Conservation (phyloP, 2,888 invertebrate species). For the Cheilosia scutellata region DNA sequence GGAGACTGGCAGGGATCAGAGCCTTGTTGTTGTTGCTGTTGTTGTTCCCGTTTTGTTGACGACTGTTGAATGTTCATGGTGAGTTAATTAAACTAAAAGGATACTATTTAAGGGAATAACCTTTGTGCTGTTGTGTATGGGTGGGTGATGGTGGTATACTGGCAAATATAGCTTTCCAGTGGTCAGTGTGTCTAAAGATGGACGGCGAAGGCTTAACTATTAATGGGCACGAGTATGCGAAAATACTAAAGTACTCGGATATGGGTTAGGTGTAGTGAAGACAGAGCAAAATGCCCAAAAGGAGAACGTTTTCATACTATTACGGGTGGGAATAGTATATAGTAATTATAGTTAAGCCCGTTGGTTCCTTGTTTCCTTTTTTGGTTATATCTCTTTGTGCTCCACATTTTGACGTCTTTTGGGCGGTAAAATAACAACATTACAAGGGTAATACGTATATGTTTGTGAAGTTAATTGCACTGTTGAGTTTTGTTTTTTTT, state of each 20-base stretch:
- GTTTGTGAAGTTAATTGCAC: conserved; percentile 48
- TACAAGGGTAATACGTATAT: conserved; percentile 40
- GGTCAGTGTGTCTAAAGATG: conserved; percentile 55
- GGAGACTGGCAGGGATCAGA: not conserved
- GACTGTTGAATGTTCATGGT: conserved; percentile 58
- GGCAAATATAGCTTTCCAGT: conserved; percentile 51
- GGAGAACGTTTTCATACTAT: conserved; percentile 1
- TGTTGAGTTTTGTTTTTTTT: conserved; percentile 20
- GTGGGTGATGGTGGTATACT: conserved; percentile 11
- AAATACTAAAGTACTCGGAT: not conserved
- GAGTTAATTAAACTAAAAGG: conserved; percentile 74
- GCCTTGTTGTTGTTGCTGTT: conserved; percentile 3
- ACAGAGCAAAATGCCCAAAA: not conserved
- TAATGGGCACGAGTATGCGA: not conserved
- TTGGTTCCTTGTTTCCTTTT: conserved; percentile 18
- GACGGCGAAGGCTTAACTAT: conserved; percentile 42
- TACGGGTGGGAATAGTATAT: conserved; percentile 9
- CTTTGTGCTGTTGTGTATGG: conserved; percentile 43
- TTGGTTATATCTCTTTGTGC: conserved; percentile 7
- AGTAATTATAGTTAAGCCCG: conserved; percentile 34
- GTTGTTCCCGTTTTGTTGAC: conserved; percentile 25
- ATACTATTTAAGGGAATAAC: conserved; percentile 56
- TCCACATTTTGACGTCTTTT: conserved; percentile 20
- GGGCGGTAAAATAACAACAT: conserved; percentile 30
- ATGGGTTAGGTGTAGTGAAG: conserved; percentile 25